phyloP scores from a whole-genome alignment of 2,888 invertebrate genomes.

The Mimumesa dahlbomi region DNA sequence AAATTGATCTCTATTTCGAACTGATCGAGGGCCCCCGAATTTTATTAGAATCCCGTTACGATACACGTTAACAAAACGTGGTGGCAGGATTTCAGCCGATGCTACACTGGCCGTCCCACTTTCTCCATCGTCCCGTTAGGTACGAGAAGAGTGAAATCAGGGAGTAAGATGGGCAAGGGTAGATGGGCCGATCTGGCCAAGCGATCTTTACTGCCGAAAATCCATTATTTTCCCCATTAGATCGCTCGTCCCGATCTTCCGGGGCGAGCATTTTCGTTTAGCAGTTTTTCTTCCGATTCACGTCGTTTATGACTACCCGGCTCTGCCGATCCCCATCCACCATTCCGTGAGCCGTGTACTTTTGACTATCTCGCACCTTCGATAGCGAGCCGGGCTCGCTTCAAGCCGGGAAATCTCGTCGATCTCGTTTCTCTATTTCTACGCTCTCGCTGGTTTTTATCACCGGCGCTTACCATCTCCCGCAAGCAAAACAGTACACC shows the following conservation, averaged over 20 bases:
- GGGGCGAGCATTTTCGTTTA: slow-evolving; percentile 78
- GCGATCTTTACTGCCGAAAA: slow-evolving; percentile 79
- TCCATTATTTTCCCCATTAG: slow-evolving; percentile 80
- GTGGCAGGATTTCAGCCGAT: slow-evolving; percentile 20
- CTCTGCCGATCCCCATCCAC: slow-evolving; percentile 49
- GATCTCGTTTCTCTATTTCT: slow-evolving; percentile 64
- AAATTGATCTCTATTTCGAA: slow-evolving; percentile 9
- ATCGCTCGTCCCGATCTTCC: slow-evolving; percentile 75
- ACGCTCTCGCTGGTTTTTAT: slow-evolving; percentile 53
- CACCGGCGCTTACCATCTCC: slow-evolving; percentile 36
- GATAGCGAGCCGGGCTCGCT: slow-evolving; percentile 50
- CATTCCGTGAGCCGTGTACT: slow-evolving; percentile 36
- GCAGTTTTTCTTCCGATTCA: slow-evolving; percentile 79
- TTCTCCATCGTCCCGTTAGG: slow-evolving; percentile 22
- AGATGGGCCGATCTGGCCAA: slow-evolving; percentile 72
- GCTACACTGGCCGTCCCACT: slow-evolving; percentile 16
- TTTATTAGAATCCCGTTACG: slow-evolving; percentile 1
- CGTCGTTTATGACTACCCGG: slow-evolving; percentile 76
- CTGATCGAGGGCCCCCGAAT: not conserved
- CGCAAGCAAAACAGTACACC: slow-evolving; percentile 54
- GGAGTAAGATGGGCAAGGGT: slow-evolving; percentile 52
- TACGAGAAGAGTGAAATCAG: slow-evolving; percentile 46
- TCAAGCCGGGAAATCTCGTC: slow-evolving; percentile 60
- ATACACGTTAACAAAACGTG: slow-evolving; percentile 12
- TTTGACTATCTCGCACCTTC: slow-evolving; percentile 61